Evolutionary conservation across 2,797 vertebrate genomes (phyloP), one percentile per base, ranked within the genome.

Genomic region (Clarias laeviceps): DNA sequence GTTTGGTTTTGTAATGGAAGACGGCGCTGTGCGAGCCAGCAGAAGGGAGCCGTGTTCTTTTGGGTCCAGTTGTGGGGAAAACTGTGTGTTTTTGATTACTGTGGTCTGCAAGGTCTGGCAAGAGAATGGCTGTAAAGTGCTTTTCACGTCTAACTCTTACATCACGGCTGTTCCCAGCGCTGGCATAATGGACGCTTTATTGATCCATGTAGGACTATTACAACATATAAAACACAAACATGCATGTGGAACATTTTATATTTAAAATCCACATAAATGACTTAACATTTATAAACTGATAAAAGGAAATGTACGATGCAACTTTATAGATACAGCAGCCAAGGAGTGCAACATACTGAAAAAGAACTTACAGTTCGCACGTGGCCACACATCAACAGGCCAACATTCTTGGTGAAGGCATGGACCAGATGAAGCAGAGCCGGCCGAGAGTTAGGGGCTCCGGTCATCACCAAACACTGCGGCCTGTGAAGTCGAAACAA

Each of bases 381-480:
- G 1, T 99, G 98, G 7, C 98, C 98, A 73, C 98, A 99, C 91
- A 99, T 96, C 97, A 98, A 97, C 90, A 99, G 94, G 81, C 98
- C 98, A 40, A 99, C 97, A 8, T 99, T 99, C 94, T 99, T 99
- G 57, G 98, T 99, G 90, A 99, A 99, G 88, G 95, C 96, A 84
- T 99, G 97, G 77, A 99, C 98, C 89, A 99, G 95, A 90, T 99
- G 96, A 77, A 99, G 95, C 27, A 99, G 95, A 82, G 98, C 98
- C 27, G 98, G 98, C 3, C 98, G 97, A 56, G 97, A 94, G 91
- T 96, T 98, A 82, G 98, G 98, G 91, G 97, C 96, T 74, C 98
- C 98, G 0, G 96, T 99, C 97, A 99, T 97, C 91, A 99, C 96
- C 95, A 99, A 95, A 93, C 98, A 99, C 92, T 99, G 98, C 7